Conservation (phyloP, 2,888 invertebrate species). For the Sinodicranocentrus sp. region DNA sequence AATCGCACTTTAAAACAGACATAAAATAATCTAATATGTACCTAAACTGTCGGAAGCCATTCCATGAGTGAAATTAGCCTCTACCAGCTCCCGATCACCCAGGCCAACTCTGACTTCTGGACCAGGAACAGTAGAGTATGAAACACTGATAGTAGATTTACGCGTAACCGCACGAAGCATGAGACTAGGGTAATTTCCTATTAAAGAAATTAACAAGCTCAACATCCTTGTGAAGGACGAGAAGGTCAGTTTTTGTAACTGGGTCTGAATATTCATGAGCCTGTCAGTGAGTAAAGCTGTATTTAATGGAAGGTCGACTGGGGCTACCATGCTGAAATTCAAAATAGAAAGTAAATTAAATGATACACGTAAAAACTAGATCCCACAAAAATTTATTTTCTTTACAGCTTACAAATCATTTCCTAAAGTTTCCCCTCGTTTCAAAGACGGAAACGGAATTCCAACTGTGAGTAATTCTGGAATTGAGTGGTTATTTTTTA, state of each 20-base stretch:
- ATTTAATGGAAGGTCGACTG: constrained; percentile 22
- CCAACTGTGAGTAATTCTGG: constrained; percentile 11
- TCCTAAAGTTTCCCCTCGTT: constrained; percentile 17
- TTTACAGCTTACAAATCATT: constrained; percentile 41
- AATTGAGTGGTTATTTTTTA: constrained; percentile 4
- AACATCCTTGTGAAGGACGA: constrained; percentile 45
- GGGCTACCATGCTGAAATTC: constrained; percentile 31
- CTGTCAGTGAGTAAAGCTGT: neutral
- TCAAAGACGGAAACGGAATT: constrained; percentile 20
- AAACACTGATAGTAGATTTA: constrained; percentile 31
- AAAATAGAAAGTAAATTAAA: no score
- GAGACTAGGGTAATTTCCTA: constrained; percentile 27
- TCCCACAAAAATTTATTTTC: neutral
- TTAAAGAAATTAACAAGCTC: neutral
- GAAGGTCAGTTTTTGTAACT: constrained; percentile 6
- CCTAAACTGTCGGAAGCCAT: constrained; percentile 49
- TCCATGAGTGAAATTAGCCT: constrained; percentile 49
- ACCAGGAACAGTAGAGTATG: constrained; percentile 45
- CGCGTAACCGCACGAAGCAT: constrained; percentile 1
- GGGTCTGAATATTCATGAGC: neutral
- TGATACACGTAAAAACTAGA: no score
- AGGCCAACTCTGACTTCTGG: neutral
- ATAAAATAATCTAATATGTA: neutral
- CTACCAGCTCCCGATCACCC: constrained; percentile 21
- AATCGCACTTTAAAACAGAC: no score